Percentiles rank a stretch among this genome's conserved stretches.
These are phyloP conservation scores for Agonopterix alstromeriana DNA, from an alignment of 2,888 invertebrate genomes.

Conservation along the genomic window DNA sequence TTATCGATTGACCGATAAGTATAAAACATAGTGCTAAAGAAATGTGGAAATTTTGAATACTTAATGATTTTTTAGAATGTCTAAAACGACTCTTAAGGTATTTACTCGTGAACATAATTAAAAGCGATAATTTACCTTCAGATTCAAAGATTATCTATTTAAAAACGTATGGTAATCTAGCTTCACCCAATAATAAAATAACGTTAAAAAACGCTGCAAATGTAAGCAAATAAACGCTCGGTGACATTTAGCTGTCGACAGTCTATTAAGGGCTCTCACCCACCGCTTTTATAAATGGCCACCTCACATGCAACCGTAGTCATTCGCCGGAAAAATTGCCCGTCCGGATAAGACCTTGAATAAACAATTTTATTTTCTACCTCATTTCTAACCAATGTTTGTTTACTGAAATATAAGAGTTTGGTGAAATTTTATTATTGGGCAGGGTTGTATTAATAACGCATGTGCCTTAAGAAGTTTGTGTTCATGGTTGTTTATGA, in stretches of 20 bases:
- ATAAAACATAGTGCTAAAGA: too few relatives aligned
- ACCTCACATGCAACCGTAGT: slow-evolving; percentile 58
- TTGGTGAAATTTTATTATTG: neutral
- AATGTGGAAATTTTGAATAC: too few relatives aligned
- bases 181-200: slow-evolving; percentile 31
- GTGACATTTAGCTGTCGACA: slow-evolving; percentile 73
- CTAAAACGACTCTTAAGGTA: too few relatives aligned
- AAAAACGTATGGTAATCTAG: too few relatives aligned
- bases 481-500: too few relatives aligned
- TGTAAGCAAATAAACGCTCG: slow-evolving; percentile 54
- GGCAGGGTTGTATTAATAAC: too few relatives aligned
- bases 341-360: slow-evolving; percentile 43
- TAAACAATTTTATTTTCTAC: slow-evolving; percentile 46
- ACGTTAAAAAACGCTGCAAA: slow-evolving; percentile 45
- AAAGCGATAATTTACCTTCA: too few relatives aligned
- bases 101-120: too few relatives aligned
- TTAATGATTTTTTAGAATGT: too few relatives aligned
- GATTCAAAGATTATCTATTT: too few relatives aligned
- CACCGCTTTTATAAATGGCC: slow-evolving; percentile 59
- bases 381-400: slow-evolving; percentile 10
- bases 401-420: slow-evolving; percentile 10
- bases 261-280: slow-evolving; percentile 71
- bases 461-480: neutral
- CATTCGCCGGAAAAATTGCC: slow-evolving; percentile 47
- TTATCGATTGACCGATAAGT: too few relatives aligned